These are phyloP conservation scores for Pipra filicauda DNA, from an alignment of 2,113 vertebrate genomes.

Conservation along the genomic window DNA sequence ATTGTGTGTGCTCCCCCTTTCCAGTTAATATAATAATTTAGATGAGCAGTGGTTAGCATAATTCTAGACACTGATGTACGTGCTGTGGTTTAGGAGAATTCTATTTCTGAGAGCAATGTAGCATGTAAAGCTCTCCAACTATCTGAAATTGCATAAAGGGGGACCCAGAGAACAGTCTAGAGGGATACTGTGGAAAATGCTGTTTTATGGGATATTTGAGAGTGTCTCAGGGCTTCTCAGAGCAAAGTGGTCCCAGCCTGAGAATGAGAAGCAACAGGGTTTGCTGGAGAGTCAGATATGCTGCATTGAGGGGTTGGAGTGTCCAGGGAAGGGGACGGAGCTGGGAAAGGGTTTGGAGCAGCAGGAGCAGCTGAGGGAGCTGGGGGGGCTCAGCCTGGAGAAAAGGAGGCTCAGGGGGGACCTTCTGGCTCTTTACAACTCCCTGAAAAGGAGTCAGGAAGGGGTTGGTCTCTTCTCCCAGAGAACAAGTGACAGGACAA, in stretches of 20 bases:
- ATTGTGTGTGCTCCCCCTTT: conserved; percentile 38
- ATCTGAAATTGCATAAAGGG: conserved; percentile 35
- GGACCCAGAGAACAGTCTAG: neutral
- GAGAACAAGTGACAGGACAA: neutral
- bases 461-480: rapidly evolving
- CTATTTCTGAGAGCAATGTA: conserved; percentile 56
- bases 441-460: neutral
- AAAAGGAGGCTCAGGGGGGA: neutral
- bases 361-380: neutral
- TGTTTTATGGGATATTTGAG: neutral
- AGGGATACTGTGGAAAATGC: neutral
- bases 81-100: conserved; percentile 36
- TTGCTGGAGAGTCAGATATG: neutral
- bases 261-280: neutral
- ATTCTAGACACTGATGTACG: conserved; percentile 37
- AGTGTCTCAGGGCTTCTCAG: neutral
- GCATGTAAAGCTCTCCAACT: conserved; percentile 34
- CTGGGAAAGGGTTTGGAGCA: neutral
- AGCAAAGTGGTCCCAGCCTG: neutral
- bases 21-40: conserved; percentile 66
- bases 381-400: neutral
- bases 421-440: neutral
- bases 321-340: neutral
- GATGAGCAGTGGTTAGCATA: conserved; percentile 57
- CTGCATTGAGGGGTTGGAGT: neutral